Conservation (phyloP, 2,888 invertebrate species). For the Lasioglossum leucozonium region DNA sequence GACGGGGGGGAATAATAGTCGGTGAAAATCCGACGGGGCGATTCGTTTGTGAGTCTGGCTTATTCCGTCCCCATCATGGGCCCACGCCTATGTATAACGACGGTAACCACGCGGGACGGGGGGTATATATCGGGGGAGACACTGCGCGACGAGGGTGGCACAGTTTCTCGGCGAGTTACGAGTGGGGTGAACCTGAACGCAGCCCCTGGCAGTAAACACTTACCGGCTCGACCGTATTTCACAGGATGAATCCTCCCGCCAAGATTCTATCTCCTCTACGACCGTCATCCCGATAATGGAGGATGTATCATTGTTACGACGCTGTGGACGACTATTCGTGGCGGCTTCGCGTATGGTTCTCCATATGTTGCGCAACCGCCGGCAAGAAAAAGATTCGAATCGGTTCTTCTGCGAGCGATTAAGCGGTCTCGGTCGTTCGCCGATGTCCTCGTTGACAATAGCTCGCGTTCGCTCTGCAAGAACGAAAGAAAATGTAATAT, state of each 20-base stretch:
- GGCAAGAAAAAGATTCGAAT: not conserved
- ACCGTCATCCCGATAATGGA: slow-evolving; percentile 44
- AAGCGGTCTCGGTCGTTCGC: not conserved
- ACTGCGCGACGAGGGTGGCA: slow-evolving; percentile 56
- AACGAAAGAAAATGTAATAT: not conserved
- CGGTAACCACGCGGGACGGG: slow-evolving; percentile 39
- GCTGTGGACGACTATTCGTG: slow-evolving; percentile 13
- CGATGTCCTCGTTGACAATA: not conserved
- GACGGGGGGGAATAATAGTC: slow-evolving; percentile 27
- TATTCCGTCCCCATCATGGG: slow-evolving; percentile 60
- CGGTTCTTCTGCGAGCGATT: not conserved
- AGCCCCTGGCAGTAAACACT: slow-evolving; percentile 76
- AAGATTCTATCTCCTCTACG: slow-evolving; percentile 62
- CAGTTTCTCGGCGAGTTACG: slow-evolving; percentile 58
- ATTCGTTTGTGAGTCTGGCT: slow-evolving; percentile 71
- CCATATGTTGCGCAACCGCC: slow-evolving; percentile 30
- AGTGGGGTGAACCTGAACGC: slow-evolving; percentile 50
- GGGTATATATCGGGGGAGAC: slow-evolving; percentile 40
- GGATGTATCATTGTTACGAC: slow-evolving; percentile 27
- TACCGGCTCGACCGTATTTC: slow-evolving; percentile 71
- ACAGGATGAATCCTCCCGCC: slow-evolving; percentile 58
- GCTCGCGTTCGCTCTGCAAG: not conserved
- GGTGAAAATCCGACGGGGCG: slow-evolving; percentile 65
- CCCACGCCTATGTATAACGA: slow-evolving; percentile 14
- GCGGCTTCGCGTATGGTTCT: not conserved